A percentile compares a stretch with the other conserved stretches of the same genome.
phyloP scores from a whole-genome alignment of 2,888 invertebrate species.

The Linnaemya tessellans region DNA sequence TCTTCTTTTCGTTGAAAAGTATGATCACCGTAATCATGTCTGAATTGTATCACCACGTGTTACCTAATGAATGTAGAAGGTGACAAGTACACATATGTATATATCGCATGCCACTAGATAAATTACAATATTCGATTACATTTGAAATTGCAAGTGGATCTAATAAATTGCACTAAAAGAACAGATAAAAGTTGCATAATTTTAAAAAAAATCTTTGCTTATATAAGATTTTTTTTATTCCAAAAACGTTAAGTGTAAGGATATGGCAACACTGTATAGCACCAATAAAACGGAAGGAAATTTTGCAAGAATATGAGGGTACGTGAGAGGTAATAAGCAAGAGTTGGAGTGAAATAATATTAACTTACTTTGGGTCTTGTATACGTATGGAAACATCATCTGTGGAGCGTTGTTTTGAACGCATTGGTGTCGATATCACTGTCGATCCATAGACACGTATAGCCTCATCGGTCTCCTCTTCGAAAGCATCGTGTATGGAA shows the following conservation, averaged over 20 bases:
- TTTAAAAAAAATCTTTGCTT: no score
- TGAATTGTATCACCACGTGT: no score
- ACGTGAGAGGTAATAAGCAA: constrained; percentile 3
- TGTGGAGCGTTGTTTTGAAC: constrained; percentile 84
- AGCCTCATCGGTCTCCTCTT: constrained; percentile 93
- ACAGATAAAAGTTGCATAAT: no score
- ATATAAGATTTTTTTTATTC: no score
- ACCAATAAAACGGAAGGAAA: constrained; percentile 1
- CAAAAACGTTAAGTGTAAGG: not conserved
- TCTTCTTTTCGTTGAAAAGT: no score
- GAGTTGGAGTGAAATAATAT: not conserved
- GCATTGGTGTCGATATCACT: constrained; percentile 88
- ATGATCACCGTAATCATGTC: no score
- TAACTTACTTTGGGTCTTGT: constrained; percentile 83
- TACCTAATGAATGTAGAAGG: no score
- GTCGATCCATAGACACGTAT: constrained; percentile 92
- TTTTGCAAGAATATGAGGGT: not conserved
- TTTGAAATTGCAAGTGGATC: no score
- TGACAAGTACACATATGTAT: no score
- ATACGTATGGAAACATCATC: constrained; percentile 85
- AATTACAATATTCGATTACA: no score
- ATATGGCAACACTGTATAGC: not conserved
- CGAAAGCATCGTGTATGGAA: constrained; percentile 93
- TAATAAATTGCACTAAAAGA: no score
- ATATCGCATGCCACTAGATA: no score